Base-by-base conservation (phyloP, 2,888 invertebrate species). In the Scaeva pyrastri region DNA sequence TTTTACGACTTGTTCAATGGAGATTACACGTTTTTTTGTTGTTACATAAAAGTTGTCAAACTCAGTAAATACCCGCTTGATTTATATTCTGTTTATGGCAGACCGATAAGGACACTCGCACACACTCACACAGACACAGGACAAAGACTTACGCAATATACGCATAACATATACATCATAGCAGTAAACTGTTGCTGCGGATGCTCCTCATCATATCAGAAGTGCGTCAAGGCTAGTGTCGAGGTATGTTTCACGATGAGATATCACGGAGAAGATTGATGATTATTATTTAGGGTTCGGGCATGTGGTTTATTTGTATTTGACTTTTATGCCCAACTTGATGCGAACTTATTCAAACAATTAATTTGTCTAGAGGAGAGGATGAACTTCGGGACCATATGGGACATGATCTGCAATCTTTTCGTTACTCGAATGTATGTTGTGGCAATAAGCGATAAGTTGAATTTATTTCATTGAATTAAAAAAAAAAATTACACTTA, bases 41-140 rank as follows among this genome's bases (percentile, higher is more conserved):
- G n/a, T 23, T 16, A 23, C 45, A 10, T 23, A 74, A 16, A 68
- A 43, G 43, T 16, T 56, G 62, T 64, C 45, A 50, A 55, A 6
- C 14, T 12, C 8, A 26, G 50, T 11, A 68, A 68, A 58, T 60
- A 19, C 41, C 16, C 4, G 23, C 14, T 74, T 74, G 60, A 60
- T 77, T 77, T 77, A 80, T 74, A 60, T 43, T 16, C 52, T 80
- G 73, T 79, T 79, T 73, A 79, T 36, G 31, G 39, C 8, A 16
- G 7, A 45, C 52, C 36, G 68, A 70, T 70, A 79, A 73, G 31
- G 41, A n/a, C n/a, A n/a, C n/a, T n/a, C n/a, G n/a, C n/a, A n/a
- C n/a, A n/a, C n/a, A n/a, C n/a, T n/a, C n/a, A n/a, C n/a, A n/a
- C n/a, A n/a, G n/a, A n/a, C n/a, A n/a, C n/a, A n/a, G n/a, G n/a